Conservation (phyloP, 1,140 invertebrate genomes). For the Cherax quadricarinatus region DNA sequence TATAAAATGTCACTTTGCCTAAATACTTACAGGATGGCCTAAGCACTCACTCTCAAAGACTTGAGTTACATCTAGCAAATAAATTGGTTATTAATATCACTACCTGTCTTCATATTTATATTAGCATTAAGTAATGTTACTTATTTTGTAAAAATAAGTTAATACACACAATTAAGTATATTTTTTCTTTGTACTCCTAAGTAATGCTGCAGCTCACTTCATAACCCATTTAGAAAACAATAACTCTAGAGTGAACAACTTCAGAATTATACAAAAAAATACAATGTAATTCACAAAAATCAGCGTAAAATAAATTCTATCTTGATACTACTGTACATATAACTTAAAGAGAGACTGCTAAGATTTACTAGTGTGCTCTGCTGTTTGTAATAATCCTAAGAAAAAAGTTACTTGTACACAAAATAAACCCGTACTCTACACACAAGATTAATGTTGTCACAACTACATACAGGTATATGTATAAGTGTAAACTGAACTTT, state of each 20-base stretch:
- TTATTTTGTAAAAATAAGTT: background rate
- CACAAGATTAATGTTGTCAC: background rate
- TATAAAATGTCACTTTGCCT: conserved; percentile 2
- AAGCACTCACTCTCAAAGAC: conserved; percentile 1
- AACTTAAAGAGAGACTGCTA: too few relatives aligned
- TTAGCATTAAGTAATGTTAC: background rate
- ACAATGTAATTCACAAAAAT: background rate
- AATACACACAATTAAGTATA: background rate
- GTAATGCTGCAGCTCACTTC: background rate
- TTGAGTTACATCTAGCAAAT: conserved; percentile 17
- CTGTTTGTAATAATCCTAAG: background rate
- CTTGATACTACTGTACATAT: background rate
- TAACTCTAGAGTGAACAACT: background rate
- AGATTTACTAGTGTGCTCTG: background rate
- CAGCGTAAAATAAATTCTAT: background rate
- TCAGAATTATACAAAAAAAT: background rate
- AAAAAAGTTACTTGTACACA: background rate
- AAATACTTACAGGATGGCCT: conserved; percentile 16
- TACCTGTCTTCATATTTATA: background rate
- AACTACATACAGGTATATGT: background rate
- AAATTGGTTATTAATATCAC: background rate
- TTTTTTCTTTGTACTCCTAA: background rate
- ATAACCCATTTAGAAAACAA: background rate
- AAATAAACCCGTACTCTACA: background rate
- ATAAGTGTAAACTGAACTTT: too few relatives aligned